These are phyloP conservation scores for Leptodactylus fallax DNA, from an alignment of 2,797 vertebrate species.

Conservation along the genomic window DNA sequence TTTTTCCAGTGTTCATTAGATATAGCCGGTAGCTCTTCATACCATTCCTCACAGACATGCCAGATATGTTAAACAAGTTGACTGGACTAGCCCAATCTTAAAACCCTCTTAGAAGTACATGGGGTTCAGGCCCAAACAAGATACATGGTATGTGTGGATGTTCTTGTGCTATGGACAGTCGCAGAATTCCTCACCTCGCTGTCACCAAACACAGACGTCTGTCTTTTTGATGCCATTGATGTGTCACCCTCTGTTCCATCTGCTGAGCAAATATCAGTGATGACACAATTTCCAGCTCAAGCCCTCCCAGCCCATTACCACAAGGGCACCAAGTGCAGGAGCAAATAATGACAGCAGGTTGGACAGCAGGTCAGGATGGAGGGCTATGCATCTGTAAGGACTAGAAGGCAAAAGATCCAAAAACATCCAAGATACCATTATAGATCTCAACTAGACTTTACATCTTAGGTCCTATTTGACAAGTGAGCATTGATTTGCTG, in stretches of 20 bases:
- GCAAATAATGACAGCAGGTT: constrained; percentile 19
- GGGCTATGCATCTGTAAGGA: neutral
- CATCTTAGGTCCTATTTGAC: too few species aligned
- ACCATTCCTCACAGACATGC: neutral
- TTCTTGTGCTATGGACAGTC: neutral
- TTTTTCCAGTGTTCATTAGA: neutral
- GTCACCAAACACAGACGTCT: constrained; percentile 63
- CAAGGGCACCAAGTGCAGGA: constrained; percentile 35
- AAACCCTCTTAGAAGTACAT: neutral
- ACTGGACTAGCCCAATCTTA: neutral
- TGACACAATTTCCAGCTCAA: constrained; percentile 27
- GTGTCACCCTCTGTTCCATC: constrained; percentile 36
- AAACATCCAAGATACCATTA: neutral
- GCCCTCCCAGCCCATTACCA: constrained; percentile 43
- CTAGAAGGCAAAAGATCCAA: neutral
- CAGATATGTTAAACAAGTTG: neutral
- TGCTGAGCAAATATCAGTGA: constrained; percentile 47
- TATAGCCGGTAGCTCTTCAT: neutral
- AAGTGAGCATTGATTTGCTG: too few species aligned
- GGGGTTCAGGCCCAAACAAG: neutral
- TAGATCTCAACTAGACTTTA: too few species aligned
- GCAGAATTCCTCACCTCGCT: constrained; percentile 52
- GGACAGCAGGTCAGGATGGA: neutral
- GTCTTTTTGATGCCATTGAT: constrained; percentile 31
- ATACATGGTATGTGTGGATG: neutral